phyloP scores from a whole-genome alignment of 2,113 vertebrate species.

The Elaphurus davidianus region DNA sequence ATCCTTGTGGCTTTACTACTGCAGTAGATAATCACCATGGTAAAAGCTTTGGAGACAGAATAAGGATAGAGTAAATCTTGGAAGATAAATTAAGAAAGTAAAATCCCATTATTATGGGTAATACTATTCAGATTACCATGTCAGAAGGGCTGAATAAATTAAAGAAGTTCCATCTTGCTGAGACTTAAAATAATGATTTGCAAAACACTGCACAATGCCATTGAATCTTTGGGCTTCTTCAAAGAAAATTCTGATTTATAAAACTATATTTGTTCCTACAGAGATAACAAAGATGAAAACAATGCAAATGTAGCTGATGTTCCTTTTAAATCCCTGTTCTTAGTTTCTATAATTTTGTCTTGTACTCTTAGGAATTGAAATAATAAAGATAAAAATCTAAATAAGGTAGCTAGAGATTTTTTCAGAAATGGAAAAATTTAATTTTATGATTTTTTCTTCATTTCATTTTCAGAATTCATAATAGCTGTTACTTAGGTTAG shows the following conservation, averaged over 20 bases:
- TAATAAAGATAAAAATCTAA: not conserved
- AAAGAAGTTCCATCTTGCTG: conserved; percentile 35
- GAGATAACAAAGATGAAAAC: not conserved
- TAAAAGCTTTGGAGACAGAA: conserved; percentile 52
- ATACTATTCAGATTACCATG: conserved; percentile 57
- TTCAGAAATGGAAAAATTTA: not conserved
- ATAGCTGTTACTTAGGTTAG: not conserved
- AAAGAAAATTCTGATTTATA: not conserved
- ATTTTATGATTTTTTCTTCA: not conserved
- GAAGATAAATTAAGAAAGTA: conserved; percentile 67
- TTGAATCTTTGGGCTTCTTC: not conserved
- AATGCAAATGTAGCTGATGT: not conserved
- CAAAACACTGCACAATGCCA: not conserved
- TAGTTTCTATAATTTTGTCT: not conserved
- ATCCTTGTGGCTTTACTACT: conserved; percentile 23
- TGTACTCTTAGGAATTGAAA: not conserved
- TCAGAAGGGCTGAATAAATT: conserved; percentile 59
- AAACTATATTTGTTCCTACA: not conserved
- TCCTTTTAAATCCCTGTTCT: not conserved
- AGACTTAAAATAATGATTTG: conserved; percentile 54
- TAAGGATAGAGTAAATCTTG: conserved; percentile 41
- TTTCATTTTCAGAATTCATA: not conserved
- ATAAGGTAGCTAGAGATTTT: not conserved
- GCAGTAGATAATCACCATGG: conserved; percentile 28
- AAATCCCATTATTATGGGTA: conserved; percentile 70